Evolutionary conservation across 1,140 invertebrate species (phyloP).

Genomic region (Solen grandis): DNA sequence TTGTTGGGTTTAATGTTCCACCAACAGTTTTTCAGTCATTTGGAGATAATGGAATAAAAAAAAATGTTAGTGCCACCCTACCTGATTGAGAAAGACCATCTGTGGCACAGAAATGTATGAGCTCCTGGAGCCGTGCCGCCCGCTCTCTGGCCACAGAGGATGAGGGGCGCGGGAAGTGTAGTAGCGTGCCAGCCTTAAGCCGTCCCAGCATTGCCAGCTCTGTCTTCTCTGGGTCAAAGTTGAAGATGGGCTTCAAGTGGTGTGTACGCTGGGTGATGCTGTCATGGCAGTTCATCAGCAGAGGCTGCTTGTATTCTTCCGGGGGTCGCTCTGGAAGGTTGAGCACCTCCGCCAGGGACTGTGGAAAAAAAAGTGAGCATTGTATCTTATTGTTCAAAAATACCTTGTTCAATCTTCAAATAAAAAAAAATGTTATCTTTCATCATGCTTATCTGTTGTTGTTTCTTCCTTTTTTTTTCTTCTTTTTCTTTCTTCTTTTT

Average conservation of each 20-base stretch:
- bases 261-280: constrained; percentile 72
- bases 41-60: too few relatives aligned
- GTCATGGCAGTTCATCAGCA: constrained; percentile 76
- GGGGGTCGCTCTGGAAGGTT: constrained; percentile 66
- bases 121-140: constrained; percentile 78
- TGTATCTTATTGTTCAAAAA: too few relatives aligned
- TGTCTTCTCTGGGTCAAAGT: constrained; percentile 75
- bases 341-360: constrained; percentile 71
- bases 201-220: constrained; percentile 77
- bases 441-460: too few relatives aligned
- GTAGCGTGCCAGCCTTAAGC: constrained; percentile 58
- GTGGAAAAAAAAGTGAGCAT: too few relatives aligned
- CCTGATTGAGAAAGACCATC: constrained; percentile 73
- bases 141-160: constrained; percentile 69
- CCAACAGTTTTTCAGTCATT: too few relatives aligned
- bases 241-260: constrained; percentile 73
- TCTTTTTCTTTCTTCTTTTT: too few relatives aligned
- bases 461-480: too few relatives aligned
- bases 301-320: constrained; percentile 66
- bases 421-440: too few relatives aligned
- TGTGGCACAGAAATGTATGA: constrained; percentile 78
- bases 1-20: too few relatives aligned
- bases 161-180: constrained; percentile 61
- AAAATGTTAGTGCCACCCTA: too few relatives aligned
- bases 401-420: too few relatives aligned